A percentile compares a stretch with the other conserved stretches of the same genome.
Evolutionary conservation across 2,113 vertebrate species (phyloP).

Genomic region (Todiramphus chloris): DNA sequence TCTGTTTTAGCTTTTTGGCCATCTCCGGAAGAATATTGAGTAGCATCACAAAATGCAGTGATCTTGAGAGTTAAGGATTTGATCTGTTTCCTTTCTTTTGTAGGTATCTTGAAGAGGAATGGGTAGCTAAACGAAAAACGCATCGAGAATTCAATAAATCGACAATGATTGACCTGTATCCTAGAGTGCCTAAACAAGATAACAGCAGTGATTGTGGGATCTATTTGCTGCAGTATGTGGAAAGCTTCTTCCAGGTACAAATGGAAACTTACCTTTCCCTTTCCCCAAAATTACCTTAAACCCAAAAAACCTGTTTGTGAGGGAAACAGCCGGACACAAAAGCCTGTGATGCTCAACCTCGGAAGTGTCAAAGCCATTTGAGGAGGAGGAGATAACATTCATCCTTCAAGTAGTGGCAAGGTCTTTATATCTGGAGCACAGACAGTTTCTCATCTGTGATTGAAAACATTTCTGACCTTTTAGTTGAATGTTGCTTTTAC

Average conservation of each 20-base stretch:
- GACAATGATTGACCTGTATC: conserved; percentile 84
- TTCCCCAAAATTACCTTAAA: neutral
- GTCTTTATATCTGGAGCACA: neutral
- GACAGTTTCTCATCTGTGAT: neutral
- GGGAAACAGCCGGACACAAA: neutral
- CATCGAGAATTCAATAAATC: conserved; percentile 83
- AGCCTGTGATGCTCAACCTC: neutral
- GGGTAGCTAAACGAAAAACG: conserved; percentile 86
- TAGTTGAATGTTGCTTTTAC: neutral
- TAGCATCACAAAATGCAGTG: neutral
- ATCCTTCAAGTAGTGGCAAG: neutral
- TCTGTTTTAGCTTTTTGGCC: neutral
- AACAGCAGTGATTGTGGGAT: conserved; percentile 96
- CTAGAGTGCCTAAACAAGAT: conserved; percentile 92
- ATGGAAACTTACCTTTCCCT: neutral
- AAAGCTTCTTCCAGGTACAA: conserved; percentile 92
- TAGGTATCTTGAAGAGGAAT: conserved; percentile 94
- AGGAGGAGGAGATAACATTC: neutral
- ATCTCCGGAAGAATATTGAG: neutral
- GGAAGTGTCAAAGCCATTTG: neutral
- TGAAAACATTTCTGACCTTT: neutral
- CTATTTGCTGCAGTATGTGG: conserved; percentile 94
- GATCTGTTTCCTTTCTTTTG: conserved; percentile 6
- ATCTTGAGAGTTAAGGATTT: neutral
- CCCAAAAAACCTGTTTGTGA: neutral